Evolutionary conservation across 2,888 invertebrate genomes (phyloP), one percentile per base, ranked within the genome.

Genomic region (Meandrusa payeni): DNA sequence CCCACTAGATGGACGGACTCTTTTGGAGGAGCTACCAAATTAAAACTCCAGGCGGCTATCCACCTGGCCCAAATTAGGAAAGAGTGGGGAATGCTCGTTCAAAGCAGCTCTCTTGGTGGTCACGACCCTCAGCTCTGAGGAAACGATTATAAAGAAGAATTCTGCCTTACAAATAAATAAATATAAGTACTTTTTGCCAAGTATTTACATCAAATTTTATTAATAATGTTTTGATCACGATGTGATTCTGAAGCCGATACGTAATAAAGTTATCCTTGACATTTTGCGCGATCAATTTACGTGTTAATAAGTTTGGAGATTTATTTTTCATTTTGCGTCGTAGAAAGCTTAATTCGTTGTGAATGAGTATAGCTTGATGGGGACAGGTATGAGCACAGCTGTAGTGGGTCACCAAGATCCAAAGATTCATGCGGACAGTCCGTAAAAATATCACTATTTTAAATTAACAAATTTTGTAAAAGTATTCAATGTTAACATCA

Each of bases 291-390:
- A 48, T 52, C 44, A 50, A 55, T 54, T 61, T 59, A 24, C 57
- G 57, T 58, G 47, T 64, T 64, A 61, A 42, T 42, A 29, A 36
- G 62, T 62, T 64, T 60, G 51, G 52, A 50, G 51, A 55, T 48
- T 56, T 67, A n/a, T 70, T 72, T 72, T 63, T 59, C 63, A 52
- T 55, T 57, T 13, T 38, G 57, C 54, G 62, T 50, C 52, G 69
- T 79, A 78, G 80, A 80, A 80, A 79, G 79, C 75, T 76, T 66
- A 63, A 55, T 64, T 64, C 57, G 61, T 65, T 57, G 62, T 67
- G 71, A 76, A 74, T 72, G 74, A 71, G 72, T 69, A 64, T 62
- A 70, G 52, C 59, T 17, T 12, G 27, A 13, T 20, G 33, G 59
- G 60, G 61, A 58, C 59, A 59, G 58, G 57, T 56, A 44, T 45